Evolutionary conservation across 2,888 invertebrate species (phyloP).

Genomic region (Empis stercorea): DNA sequence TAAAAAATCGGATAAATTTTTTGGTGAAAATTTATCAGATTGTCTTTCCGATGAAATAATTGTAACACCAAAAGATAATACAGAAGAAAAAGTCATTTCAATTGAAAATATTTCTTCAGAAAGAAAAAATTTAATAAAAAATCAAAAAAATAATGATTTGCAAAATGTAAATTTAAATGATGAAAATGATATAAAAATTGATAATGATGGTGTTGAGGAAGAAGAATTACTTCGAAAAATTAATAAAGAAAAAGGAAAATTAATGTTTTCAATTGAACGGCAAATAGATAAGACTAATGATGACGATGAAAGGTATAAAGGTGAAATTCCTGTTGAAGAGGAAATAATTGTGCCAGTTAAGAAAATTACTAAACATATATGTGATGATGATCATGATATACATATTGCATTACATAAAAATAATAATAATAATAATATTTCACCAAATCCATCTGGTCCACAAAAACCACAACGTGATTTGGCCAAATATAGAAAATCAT

Average conservation of each 20-base stretch:
- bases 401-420: slow-evolving; percentile 1
- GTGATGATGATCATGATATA: slow-evolving; percentile 13
- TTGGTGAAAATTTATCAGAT: slow-evolving; percentile 16
- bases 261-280: slow-evolving; percentile 7
- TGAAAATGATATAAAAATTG: background rate
- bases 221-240: slow-evolving; percentile 6
- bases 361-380: slow-evolving; percentile 9
- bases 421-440: background rate
- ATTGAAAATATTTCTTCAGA: background rate
- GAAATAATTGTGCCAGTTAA: slow-evolving; percentile 12
- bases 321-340: slow-evolving; percentile 13
- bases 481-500: slow-evolving; percentile 11
- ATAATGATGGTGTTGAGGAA: background rate
- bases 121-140: background rate
- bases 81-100: background rate
- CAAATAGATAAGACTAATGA: slow-evolving; percentile 3
- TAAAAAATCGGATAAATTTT: slow-evolving; percentile 18
- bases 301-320: slow-evolving; percentile 6
- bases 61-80: background rate
- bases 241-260: slow-evolving; percentile 8
- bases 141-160: background rate
- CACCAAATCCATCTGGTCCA: slow-evolving; percentile 7
- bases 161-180: background rate
- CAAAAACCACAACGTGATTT: slow-evolving; percentile 18
- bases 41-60: background rate